A percentile compares a stretch with the other conserved stretches of the same genome.
Evolutionary conservation across 1,140 invertebrate species (phyloP).

Genomic region (Drosophila bocki): DNA sequence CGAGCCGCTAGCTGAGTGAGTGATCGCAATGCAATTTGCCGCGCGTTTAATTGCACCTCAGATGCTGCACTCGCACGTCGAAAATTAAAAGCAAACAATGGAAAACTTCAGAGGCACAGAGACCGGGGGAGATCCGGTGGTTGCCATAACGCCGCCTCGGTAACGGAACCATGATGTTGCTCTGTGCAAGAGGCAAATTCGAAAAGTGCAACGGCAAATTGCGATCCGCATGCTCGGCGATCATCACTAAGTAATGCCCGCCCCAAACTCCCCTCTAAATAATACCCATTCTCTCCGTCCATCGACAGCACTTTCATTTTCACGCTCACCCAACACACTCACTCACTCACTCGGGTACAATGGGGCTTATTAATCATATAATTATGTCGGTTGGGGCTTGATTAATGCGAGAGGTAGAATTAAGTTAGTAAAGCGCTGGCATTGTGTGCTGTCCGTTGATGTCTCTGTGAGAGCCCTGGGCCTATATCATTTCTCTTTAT

Average conservation of each 20-base stretch:
- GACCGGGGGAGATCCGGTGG: constrained; percentile 8
- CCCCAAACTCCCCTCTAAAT: neutral
- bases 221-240: constrained; percentile 64
- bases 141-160: constrained; percentile 15
- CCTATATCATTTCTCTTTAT: constrained; percentile 33
- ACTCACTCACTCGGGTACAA: constrained; percentile 44
- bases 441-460: constrained; percentile 47
- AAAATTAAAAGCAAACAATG: constrained; percentile 79
- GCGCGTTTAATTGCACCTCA: constrained; percentile 35
- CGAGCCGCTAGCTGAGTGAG: constrained; percentile 28
- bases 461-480: constrained; percentile 22
- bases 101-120: constrained; percentile 22
- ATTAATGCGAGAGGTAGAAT: constrained; percentile 64
- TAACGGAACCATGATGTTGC: constrained; percentile 49
- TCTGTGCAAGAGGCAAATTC: constrained; percentile 43
- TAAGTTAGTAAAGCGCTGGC: constrained; percentile 73
- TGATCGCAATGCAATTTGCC: constrained; percentile 36
- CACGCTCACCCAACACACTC: constrained; percentile 56
- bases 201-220: constrained; percentile 72
- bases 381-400: constrained; percentile 60
- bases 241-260: constrained; percentile 38
- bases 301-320: constrained; percentile 72
- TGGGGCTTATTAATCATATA: constrained; percentile 75
- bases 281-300: neutral
- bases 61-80: constrained; percentile 57